A percentile compares a stretch with the other conserved stretches of the same genome.
phyloP scores from a whole-genome alignment of 2,888 invertebrate species.

The Gymnoscelis rufifasciata region DNA sequence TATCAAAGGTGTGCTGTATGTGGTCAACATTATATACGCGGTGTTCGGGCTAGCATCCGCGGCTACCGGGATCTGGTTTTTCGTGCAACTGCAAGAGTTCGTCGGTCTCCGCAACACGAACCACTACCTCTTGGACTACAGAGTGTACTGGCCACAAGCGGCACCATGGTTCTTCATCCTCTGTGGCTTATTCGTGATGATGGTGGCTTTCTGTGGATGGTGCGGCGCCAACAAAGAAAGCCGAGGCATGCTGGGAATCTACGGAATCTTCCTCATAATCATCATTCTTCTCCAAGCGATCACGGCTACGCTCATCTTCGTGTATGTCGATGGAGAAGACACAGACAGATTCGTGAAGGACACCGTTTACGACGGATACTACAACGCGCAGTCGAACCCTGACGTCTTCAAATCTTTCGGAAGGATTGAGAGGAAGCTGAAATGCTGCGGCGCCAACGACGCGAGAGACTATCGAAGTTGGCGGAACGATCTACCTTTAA shows the following conservation, averaged over 20 bases:
- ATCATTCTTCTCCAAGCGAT: conserved; percentile 61
- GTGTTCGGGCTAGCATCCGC: conserved; percentile 67
- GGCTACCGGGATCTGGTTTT: conserved; percentile 72
- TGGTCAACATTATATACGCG: conserved; percentile 66
- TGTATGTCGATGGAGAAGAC: conserved; percentile 69
- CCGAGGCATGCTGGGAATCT: conserved; percentile 62
- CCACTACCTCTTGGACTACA: conserved; percentile 68
- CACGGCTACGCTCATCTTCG: conserved; percentile 64
- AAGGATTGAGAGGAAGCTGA: conserved; percentile 64
- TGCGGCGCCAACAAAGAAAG: conserved; percentile 64
- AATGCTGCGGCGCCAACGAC: conserved; percentile 71
- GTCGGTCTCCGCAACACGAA: conserved; percentile 65
- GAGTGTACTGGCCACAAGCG: conserved; percentile 72
- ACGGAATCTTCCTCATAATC: conserved; percentile 58
- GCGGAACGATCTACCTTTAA: conserved; percentile 66
- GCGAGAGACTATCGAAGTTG: conserved; percentile 70
- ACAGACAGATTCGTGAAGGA: conserved; percentile 71
- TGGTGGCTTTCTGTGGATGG: conserved; percentile 68
- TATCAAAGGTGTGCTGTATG: conserved; percentile 61
- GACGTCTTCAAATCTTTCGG: conserved; percentile 66
- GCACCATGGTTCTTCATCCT: conserved; percentile 74
- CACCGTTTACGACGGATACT: conserved; percentile 72
- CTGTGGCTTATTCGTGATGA: conserved; percentile 60
- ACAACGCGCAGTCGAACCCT: conserved; percentile 68
- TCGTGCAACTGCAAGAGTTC: conserved; percentile 68